A percentile compares a stretch with the other conserved stretches of the same genome.
phyloP scores from a whole-genome alignment of 2,797 vertebrate genomes.

The Sebastes matsubarae region DNA sequence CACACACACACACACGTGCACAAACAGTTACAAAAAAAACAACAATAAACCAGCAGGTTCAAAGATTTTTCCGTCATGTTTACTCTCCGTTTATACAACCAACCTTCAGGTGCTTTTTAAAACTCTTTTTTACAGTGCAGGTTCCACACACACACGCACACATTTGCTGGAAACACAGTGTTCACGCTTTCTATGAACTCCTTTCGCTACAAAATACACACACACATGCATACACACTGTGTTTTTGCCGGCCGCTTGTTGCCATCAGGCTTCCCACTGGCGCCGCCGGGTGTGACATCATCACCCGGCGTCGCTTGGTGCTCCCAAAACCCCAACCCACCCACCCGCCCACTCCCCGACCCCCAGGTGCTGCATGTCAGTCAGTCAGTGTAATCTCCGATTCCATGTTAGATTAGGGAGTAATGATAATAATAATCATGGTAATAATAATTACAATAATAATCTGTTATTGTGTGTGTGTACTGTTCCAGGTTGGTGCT shows the following conservation, averaged over 20 bases:
- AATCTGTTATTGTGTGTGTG: constrained; percentile 82
- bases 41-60: constrained; percentile 76
- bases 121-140: constrained; percentile 79
- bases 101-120: constrained; percentile 81
- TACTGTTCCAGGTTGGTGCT: constrained; percentile 82
- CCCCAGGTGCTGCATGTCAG: constrained; percentile 82
- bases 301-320: constrained; percentile 63
- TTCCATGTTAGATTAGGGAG: constrained; percentile 82
- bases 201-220: constrained; percentile 25
- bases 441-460: constrained; percentile 81
- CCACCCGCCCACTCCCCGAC: not conserved
- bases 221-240: constrained; percentile 70
- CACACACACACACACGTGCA: not conserved
- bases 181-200: constrained; percentile 28
- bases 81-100: constrained; percentile 76
- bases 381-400: constrained; percentile 80
- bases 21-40: constrained; percentile 45
- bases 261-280: constrained; percentile 62
- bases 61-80: constrained; percentile 62
- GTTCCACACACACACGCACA: constrained; percentile 44
- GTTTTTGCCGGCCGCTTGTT: constrained; percentile 65
- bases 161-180: constrained; percentile 56
- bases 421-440: constrained; percentile 80
- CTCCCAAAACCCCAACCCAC: constrained; percentile 37
- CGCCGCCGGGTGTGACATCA: constrained; percentile 63